These are phyloP conservation scores for Dinoponera quadriceps DNA, from an alignment of 1,140 invertebrate genomes.

Conservation along the genomic window DNA sequence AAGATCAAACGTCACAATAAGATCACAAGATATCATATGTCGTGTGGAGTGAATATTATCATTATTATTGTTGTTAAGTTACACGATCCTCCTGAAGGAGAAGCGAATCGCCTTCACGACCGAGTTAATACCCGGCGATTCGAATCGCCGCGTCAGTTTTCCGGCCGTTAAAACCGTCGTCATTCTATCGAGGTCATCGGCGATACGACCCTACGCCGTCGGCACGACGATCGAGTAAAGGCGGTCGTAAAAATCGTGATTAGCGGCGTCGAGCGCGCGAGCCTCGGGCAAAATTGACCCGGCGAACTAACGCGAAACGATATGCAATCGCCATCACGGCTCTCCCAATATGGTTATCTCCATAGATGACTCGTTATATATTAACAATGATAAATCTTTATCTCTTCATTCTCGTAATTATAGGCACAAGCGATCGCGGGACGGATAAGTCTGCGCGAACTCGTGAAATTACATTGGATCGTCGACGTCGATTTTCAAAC, in stretches of 20 bases:
- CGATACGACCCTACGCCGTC: background rate
- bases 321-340: background rate
- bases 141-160: background rate
- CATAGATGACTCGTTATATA: background rate
- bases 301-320: background rate
- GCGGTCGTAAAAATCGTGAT: slow-evolving; percentile 17
- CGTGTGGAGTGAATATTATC: no score
- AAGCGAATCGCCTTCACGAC: background rate
- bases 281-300: background rate
- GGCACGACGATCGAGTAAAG: slow-evolving; percentile 13
- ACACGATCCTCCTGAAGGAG: no score
- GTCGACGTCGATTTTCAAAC: background rate
- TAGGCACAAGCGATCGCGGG: no score
- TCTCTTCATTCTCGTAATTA: no score
- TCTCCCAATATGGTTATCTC: background rate
- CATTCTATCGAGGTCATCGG: slow-evolving; percentile 25
- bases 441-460: background rate
- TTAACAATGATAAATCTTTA: no score
- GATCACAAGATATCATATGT: no score
- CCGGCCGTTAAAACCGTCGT: slow-evolving; percentile 4
- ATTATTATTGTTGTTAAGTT: no score
- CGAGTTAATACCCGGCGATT: background rate
- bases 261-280: background rate
- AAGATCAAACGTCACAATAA: no score
- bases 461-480: background rate